Evolutionary conservation across 2,113 vertebrate species (phyloP).

Genomic region (Sialia sialis): DNA sequence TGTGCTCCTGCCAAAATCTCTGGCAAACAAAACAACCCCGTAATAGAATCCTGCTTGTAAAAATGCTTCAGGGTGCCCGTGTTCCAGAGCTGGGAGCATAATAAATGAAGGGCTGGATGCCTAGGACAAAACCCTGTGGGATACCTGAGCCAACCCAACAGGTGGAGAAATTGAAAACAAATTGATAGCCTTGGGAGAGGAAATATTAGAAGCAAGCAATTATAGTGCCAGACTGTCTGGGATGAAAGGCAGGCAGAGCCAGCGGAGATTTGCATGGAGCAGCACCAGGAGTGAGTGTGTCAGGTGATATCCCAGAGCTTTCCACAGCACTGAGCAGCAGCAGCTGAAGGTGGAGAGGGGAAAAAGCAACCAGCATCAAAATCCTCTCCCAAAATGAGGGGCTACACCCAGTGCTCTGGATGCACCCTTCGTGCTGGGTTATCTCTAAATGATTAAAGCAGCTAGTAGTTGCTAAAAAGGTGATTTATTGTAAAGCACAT

Average conservation of each 20-base stretch:
- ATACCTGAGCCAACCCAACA: slow-evolving; percentile 26
- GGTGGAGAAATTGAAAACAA: slow-evolving; percentile 51
- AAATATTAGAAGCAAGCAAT: slow-evolving; percentile 56
- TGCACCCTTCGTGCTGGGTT: too few relatives aligned
- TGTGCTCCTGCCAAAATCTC: background rate
- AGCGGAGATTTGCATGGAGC: slow-evolving; percentile 6
- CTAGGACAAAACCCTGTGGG: slow-evolving; percentile 32
- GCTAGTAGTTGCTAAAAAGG: too few relatives aligned
- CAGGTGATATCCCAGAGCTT: slow-evolving; percentile 14
- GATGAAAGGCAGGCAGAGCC: slow-evolving; percentile 10
- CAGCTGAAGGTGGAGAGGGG: background rate
- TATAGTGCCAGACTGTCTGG: slow-evolving; percentile 22
- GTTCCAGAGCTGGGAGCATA: slow-evolving; percentile 24
- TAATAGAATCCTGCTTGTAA: background rate
- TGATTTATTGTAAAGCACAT: too few relatives aligned
- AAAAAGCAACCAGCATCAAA: background rate
- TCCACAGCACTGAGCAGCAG: background rate
- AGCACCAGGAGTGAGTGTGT: background rate
- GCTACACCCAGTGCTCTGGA: too few relatives aligned
- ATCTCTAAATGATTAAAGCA: too few relatives aligned
- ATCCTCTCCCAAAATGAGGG: background rate
- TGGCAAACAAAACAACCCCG: background rate
- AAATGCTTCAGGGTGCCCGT: slow-evolving; percentile 36
- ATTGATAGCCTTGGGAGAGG: slow-evolving; percentile 60
- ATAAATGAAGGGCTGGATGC: slow-evolving; percentile 47